A percentile compares a stretch with the other conserved stretches of the same genome.
Evolutionary conservation across 2,797 vertebrate genomes (phyloP).

Genomic region (Pangasius djambal): DNA sequence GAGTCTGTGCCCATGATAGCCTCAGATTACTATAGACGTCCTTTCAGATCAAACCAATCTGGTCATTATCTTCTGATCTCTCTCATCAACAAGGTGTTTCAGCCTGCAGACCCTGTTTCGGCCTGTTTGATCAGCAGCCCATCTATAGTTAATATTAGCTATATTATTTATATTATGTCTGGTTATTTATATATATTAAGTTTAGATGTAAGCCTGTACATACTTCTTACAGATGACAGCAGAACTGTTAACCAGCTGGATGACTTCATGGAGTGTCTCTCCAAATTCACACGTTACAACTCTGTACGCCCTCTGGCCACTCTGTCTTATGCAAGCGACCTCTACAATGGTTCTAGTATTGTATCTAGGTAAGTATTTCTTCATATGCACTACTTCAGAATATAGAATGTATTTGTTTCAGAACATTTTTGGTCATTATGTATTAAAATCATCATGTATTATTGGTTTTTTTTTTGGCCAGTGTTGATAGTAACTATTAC

Average conservation of each 20-base stretch:
- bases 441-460: neutral
- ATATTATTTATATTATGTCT: no score
- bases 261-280: conserved; percentile 98
- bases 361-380: conserved; percentile 88
- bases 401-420: neutral
- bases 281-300: conserved; percentile 98
- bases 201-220: neutral
- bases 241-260: conserved; percentile 95
- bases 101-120: no score
- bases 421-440: neutral
- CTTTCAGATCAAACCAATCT: no score
- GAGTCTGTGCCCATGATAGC: no score
- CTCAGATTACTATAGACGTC: no score
- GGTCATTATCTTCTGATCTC: no score
- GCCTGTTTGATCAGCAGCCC: no score
- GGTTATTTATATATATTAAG: no score
- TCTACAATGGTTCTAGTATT: conserved; percentile 98
- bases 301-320: conserved; percentile 95
- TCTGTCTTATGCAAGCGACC: conserved; percentile 95
- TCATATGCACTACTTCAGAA: neutral
- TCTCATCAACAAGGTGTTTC: no score
- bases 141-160: no score
- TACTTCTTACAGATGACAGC: conserved; percentile 83
- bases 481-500: neutral
- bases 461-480: neutral